Base-by-base conservation (phyloP, 35 echinoderm and acorn worm genomes). In the Strongylocentrotus purpuratus region DNA sequence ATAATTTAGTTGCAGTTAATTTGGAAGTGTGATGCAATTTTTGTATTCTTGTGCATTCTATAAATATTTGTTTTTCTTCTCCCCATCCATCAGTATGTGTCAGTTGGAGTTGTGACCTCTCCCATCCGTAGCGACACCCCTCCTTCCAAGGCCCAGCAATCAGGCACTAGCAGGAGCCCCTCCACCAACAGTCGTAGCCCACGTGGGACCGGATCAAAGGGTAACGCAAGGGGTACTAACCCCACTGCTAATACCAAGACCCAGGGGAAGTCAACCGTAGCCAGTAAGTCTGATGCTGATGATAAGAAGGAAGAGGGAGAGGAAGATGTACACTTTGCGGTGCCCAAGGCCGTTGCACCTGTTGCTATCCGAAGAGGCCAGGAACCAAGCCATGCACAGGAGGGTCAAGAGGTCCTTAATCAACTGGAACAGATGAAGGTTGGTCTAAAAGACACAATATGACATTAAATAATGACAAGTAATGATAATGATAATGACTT, bases 81-180 rank as follows among this genome's bases (percentile, higher is more conserved):
- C 41, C 22, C 59, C 46, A 88, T 12, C 59, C 46, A 88, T 12
- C 48, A 94, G 96, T 94, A 88, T 94, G 86, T 96, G 18, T 96
- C 96, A 46, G 96, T 96, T 32, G 96, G 96, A 14, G 87, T 94
- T 46, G 96, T 88, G 35, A 96, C 96, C 18, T 96, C 96, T 7
- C 96, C 96, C 20, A 94, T 86, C 17, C 94, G 94, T 15, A 96
- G 10, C 47, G 50, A 59, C 32, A 96, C 93, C 15, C 93, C 96
- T n/a, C 94, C 96, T 17, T 96, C 96, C 52, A 96, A 96, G 46
- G 31, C 95, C 28, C 88, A 91, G 31, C 85, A 46, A 9, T 47
- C 61, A n/a, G 28, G 55, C 59, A 89, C 90, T 32, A 94, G 61
- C 32, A 96, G 94, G 58, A 96, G 96, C 48, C 96, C 96, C 5